A percentile compares a stretch with the other conserved stretches of the same genome.
Evolutionary conservation across 30 jellyfish, hydroid and myxozoan genomes (phyloP).

Genomic region (Chrysaora quinquecirrha): DNA sequence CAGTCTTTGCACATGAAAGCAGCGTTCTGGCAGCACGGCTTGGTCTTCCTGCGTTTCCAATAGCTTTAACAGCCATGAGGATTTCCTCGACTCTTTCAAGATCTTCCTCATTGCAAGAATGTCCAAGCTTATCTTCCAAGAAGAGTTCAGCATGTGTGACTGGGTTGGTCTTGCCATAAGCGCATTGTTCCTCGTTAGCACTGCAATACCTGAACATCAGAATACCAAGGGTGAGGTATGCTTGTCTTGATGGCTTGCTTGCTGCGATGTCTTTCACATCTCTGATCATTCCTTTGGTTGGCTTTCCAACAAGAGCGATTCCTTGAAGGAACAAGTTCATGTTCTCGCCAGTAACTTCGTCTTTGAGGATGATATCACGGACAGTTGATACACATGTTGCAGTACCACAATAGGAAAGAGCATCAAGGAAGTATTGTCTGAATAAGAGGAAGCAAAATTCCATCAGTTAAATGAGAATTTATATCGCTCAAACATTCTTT

Average conservation of each 20-base stretch:
- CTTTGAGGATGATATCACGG: conserved; percentile 83
- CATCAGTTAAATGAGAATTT: too few relatives aligned
- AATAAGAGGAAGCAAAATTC: not conserved
- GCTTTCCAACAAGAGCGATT: conserved; percentile 87
- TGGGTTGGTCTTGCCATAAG: conserved; percentile 79
- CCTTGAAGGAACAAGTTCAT: conserved; percentile 98
- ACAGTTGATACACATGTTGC: conserved; percentile 96
- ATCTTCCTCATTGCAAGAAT: conserved; percentile 78
- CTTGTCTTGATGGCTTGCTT: conserved; percentile 93
- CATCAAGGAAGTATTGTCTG: conserved; percentile 98
- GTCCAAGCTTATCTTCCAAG: conserved; percentile 84
- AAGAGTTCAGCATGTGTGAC: conserved; percentile 91
- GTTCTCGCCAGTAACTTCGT: conserved; percentile 86
- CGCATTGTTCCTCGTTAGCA: conserved; percentile 87
- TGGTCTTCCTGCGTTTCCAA: conserved; percentile 98
- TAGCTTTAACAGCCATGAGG: conserved; percentile 88
- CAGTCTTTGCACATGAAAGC: conserved; percentile 83
- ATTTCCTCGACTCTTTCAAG: conserved; percentile 92
- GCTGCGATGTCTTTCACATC: conserved; percentile 81
- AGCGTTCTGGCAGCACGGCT: conserved; percentile 75
- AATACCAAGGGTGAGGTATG: conserved; percentile 93
- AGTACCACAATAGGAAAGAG: conserved; percentile 97
- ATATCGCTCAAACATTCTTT: too few relatives aligned
- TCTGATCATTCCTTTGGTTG: conserved; percentile 93
- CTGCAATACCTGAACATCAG: conserved; percentile 91